phyloP scores from a whole-genome alignment of 2,888 invertebrate species.

The Germaria angustata region DNA sequence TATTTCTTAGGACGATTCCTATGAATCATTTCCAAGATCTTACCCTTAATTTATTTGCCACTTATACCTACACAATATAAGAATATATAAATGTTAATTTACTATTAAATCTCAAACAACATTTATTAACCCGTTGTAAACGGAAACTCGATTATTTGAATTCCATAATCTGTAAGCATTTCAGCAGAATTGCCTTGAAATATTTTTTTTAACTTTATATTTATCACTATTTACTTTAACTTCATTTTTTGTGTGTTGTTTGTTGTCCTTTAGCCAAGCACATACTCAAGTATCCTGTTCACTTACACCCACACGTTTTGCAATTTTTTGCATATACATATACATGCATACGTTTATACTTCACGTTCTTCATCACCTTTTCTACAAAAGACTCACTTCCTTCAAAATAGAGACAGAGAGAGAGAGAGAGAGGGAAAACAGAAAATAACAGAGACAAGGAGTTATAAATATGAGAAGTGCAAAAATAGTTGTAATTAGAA shows the following conservation, averaged over 20 bases:
- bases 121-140: too few species aligned
- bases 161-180: too few species aligned
- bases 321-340: neutral
- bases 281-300: constrained; percentile 22
- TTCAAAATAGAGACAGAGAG: neutral
- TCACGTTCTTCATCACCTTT: neutral
- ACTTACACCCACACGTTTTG: neutral
- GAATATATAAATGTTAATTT: too few species aligned
- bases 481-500: neutral
- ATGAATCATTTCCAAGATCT: too few species aligned
- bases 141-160: too few species aligned
- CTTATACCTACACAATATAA: too few species aligned
- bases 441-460: neutral
- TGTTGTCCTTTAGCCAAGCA: constrained; percentile 40
- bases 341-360: neutral
- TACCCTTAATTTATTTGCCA: too few species aligned
- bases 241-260: constrained; percentile 21
- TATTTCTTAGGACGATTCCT: too few species aligned
- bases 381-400: neutral
- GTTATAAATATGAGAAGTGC: neutral
- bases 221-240: neutral
- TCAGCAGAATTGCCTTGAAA: too few species aligned
- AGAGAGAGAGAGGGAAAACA: neutral
- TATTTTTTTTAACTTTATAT: neutral
- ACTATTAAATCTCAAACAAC: too few species aligned